phyloP scores from a whole-genome alignment of 2,797 vertebrate genomes.

The Myotis vivesi region DNA sequence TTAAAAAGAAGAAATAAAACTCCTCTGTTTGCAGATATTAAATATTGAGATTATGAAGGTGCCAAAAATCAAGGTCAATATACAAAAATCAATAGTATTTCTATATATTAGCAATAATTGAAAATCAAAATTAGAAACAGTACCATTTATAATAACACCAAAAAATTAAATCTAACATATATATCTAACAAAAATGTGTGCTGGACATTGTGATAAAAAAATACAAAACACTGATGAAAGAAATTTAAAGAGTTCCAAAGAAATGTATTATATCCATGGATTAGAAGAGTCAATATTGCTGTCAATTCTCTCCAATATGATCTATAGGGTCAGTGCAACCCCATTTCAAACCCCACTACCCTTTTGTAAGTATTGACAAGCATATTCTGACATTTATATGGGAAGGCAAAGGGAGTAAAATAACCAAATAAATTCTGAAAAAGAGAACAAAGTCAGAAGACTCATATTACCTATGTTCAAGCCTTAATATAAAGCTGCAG shows the following conservation, averaged over 20 bases:
- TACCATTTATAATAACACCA: neutral
- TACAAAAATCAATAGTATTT: neutral
- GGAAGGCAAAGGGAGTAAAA: neutral
- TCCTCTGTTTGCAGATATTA: neutral
- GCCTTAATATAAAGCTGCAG: neutral
- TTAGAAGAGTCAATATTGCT: neutral
- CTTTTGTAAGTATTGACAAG: neutral
- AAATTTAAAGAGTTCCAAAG: neutral
- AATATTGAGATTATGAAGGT: neutral
- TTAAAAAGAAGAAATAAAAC: neutral
- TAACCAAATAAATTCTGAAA: neutral
- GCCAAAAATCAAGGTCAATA: neutral
- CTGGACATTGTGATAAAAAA: neutral
- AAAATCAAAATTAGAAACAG: neutral
- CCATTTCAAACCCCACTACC: neutral
- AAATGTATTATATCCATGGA: neutral
- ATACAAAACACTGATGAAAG: neutral
- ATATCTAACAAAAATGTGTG: neutral
- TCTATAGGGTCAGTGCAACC: neutral
- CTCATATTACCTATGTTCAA: neutral
- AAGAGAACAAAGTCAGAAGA: neutral
- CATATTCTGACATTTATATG: neutral
- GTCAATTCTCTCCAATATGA: neutral
- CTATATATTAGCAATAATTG: neutral
- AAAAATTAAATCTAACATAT: neutral